A percentile compares a stretch with the other conserved stretches of the same genome.
Evolutionary conservation across 2,113 vertebrate genomes (phyloP).

Genomic region (Forbesichthys agassizii): DNA sequence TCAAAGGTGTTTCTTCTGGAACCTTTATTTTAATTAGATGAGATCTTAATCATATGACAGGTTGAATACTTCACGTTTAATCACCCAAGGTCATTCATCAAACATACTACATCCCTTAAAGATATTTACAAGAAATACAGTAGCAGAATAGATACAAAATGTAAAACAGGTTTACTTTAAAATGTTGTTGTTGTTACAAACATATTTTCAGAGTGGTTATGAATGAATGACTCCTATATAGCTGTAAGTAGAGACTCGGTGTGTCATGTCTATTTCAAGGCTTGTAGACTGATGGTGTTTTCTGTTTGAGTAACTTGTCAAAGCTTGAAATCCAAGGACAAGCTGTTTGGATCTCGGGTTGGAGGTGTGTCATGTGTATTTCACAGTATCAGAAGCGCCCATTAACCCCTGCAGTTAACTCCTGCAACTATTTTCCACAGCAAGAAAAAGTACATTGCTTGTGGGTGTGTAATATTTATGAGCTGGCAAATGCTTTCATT

Average conservation of each 20-base stretch:
- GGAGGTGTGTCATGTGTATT: conserved; percentile 28
- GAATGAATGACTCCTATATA: conserved; percentile 21
- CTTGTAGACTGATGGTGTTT: conserved; percentile 35
- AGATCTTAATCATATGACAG: too few species aligned
- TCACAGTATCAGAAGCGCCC: conserved; percentile 47
- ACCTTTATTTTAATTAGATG: too few species aligned
- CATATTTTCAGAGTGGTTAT: background rate
- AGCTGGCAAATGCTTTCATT: conserved; percentile 50
- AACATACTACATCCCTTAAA: background rate
- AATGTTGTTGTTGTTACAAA: background rate
- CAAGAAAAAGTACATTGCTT: conserved; percentile 1
- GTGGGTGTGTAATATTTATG: conserved; percentile 34
- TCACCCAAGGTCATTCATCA: background rate
- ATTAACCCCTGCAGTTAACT: conserved; percentile 47
- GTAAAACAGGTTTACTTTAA: background rate
- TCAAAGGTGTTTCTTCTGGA: too few species aligned
- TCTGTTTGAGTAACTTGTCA: conserved; percentile 46
- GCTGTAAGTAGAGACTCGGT: background rate
- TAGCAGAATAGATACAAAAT: too few species aligned
- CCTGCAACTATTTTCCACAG: conserved; percentile 29
- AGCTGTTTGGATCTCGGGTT: conserved; percentile 37
- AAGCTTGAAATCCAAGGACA: conserved; percentile 60
- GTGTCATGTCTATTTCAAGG: conserved; percentile 35
- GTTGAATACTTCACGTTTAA: background rate
- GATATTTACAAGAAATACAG: too few species aligned